Conservation (phyloP, 2,888 invertebrate species). For the Allacma fusca region DNA sequence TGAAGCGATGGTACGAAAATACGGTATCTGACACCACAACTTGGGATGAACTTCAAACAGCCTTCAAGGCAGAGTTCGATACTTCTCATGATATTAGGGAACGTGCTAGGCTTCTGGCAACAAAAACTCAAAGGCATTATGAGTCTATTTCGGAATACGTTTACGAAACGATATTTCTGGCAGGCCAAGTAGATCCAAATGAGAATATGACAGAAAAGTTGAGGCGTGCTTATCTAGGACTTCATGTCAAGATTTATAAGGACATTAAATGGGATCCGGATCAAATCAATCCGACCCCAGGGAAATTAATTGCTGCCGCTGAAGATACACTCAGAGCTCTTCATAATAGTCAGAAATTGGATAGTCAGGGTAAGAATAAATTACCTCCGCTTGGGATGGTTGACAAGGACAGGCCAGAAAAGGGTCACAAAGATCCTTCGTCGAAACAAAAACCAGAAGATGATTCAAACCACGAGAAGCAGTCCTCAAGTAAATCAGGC, state of each 20-base stretch:
- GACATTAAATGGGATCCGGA: background rate
- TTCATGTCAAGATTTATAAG: background rate
- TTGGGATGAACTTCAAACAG: background rate
- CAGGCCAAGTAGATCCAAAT: background rate
- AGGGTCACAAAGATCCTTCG: too few species aligned
- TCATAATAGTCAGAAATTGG: too few species aligned
- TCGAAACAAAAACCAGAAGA: too few species aligned
- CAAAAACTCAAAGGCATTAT: background rate
- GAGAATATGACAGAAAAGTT: background rate
- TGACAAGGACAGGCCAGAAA: too few species aligned
- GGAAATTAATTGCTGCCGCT: too few species aligned
- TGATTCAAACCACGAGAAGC: too few species aligned
- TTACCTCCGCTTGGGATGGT: too few species aligned
- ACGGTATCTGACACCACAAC: background rate
- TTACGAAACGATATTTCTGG: background rate
- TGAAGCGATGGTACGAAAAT: constrained; percentile 7
- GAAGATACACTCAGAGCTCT: too few species aligned
- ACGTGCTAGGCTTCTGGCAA: background rate
- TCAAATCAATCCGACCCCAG: too few species aligned
- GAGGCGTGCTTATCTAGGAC: background rate
- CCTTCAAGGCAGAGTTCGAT: background rate
- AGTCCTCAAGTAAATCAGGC: too few species aligned
- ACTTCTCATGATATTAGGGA: background rate
- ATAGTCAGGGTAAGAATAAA: too few species aligned
- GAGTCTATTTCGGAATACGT: background rate